Base-by-base conservation (phyloP, 2,888 invertebrate species). In the Ganaspis brasiliensis region DNA sequence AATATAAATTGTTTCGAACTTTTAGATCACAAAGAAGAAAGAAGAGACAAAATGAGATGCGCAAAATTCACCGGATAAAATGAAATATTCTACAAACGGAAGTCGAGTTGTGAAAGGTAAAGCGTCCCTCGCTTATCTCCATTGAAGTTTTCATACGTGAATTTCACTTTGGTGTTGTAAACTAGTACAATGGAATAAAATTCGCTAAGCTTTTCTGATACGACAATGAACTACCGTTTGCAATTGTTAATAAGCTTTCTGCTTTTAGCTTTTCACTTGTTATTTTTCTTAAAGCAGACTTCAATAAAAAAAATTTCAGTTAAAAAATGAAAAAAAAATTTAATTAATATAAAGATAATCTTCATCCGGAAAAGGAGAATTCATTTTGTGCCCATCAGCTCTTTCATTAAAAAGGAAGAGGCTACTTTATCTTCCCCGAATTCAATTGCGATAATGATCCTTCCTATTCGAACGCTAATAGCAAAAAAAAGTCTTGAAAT, bases 81-180 rank as follows among this genome's bases (percentile, higher is more conserved):
- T 63, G 67, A 67, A 67, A 67, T 31, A 31, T 45, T 67, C 24
- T 40, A 67, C n/a, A 40, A 67, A 24, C 40, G 45, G 67, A 67
- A 67, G 45, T 67, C 40, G 14, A 40, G 40, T 67, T 67, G 67
- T 24, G 67, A 45, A 67, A 26, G 19, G 45, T 67, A 45, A 67
- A 67, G 10, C 24, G 67, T 67, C 14, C n/a, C 67, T 45, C 67
- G 67, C 45, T 21, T 24, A 67, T 67, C 67, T 67, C 67, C n/a
- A 67, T 67, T 67, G 67, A 67, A 45, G 8, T 67, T 67, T 45
- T 67, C 67, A 67, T 67, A 45, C 24, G 40, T 14, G 67, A 45
- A 24, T 45, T 24, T 67, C 37, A 67, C 40, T 67, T 67, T 45
- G 37, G 45, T 45, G 37, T 37, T 19, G 61, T 37, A 16, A 52